A percentile compares a stretch with the other conserved stretches of the same genome.
phyloP scores from a whole-genome alignment of 2,113 vertebrate species.

The rat (Rattus norvegicus) region GRCr8 NC_086028.1:63626001-63626500 shows the following conservation, averaged over 20 bases:
- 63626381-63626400: background rate
- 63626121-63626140: conserved; percentile 91
- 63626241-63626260: conserved; percentile 95
- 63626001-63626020: background rate
- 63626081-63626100: conserved; percentile 96
- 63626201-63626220: conserved; percentile 91
- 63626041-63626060: background rate
- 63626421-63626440: background rate
- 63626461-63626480: background rate
- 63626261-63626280: conserved; percentile 89
- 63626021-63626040: background rate
- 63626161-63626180: conserved; percentile 98
- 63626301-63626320: background rate
- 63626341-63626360: background rate
- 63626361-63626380: background rate
- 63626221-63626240: conserved; percentile 98
- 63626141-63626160: conserved; percentile 95
- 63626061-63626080: conserved; percentile 92
- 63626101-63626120: conserved; percentile 88
- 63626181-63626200: conserved; percentile 95
- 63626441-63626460: background rate
- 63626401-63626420: background rate
- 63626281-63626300: background rate
- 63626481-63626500: background rate
- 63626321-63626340: conserved; percentile 14